Evolutionary conservation across 2,888 invertebrate species (phyloP), one percentile per base, ranked within the genome.

Genomic region (Eurois occulta): DNA sequence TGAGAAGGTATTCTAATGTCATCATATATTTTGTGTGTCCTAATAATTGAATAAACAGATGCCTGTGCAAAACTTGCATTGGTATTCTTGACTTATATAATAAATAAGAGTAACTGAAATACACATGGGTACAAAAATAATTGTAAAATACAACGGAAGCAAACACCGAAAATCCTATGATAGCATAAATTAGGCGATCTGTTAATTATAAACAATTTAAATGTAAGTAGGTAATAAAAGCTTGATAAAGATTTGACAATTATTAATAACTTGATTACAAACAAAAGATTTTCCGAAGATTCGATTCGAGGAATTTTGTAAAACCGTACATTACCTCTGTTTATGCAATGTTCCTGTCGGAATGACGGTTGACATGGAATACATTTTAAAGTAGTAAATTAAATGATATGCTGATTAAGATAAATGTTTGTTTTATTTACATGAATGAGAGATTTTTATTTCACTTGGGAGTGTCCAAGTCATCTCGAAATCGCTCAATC

Each of bases 271-370:
- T 75, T 68, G 60, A 71, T 69, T 55, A 69, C 35, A 35, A 75
- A 72, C 32, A 64, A 77, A 85, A 68, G 72, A 78, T n/a, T n/a
- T n/a, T n/a, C n/a, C n/a, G 76, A 87, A 81, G 72, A 76, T 69
- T 80, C n/a, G 41, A 58, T 55, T 46, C 64, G 65, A 70, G 48
- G 69, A 77, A 65, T 80, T 80, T 86, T 80, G 78, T 87, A 74
- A 81, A 87, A 88, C 88, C 87, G 84, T 89, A 73, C 83, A 84
- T 86, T 91, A 91, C 91, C 91, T 91, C 90, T 87, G 83, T 84
- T 78, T 84, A 80, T 38, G 78, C 74, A 75, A 84, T 80, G 78
- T 87, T 78, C 74, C 77, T 85, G 85, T 86, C 79, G 81, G 70
- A 82, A 80, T 85, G 81, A 83, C 77, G 73, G 74, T 85, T 80